phyloP scores from a whole-genome alignment of 1,140 invertebrate genomes.

The Steinernema khuongi region DNA sequence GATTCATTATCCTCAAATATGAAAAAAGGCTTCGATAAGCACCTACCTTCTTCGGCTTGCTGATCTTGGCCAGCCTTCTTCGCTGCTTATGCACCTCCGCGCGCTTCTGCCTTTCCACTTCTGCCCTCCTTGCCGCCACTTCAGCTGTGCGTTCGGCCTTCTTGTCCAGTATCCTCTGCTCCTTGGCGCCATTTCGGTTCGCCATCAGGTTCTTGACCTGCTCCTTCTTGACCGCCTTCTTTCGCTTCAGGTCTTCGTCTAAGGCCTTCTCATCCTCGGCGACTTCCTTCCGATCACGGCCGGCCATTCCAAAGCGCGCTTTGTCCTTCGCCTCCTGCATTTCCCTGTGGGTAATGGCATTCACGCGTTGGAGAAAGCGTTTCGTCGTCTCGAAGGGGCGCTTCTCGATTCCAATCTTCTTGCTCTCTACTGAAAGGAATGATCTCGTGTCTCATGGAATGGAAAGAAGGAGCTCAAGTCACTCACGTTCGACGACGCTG shows the following conservation, averaged over 20 bases:
- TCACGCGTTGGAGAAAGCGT: constrained; percentile 23
- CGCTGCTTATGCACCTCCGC: neutral
- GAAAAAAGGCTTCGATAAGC: neutral
- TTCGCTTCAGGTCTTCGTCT: constrained; percentile 26
- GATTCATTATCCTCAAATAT: too few species aligned
- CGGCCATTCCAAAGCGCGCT: constrained; percentile 30
- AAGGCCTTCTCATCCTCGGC: constrained; percentile 26
- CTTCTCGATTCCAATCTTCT: constrained; percentile 28
- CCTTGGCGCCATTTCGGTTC: neutral
- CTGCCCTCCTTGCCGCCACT: neutral
- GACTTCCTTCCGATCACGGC: constrained; percentile 24
- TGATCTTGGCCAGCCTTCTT: neutral
- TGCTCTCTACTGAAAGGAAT: constrained; percentile 24
- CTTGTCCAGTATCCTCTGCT: neutral
- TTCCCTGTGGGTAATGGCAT: constrained; percentile 18
- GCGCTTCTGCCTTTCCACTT: neutral
- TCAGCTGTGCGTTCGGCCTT: neutral
- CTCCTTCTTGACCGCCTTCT: constrained; percentile 18
- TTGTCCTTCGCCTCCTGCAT: constrained; percentile 28
- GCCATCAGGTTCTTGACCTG: neutral
- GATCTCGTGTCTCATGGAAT: neutral
- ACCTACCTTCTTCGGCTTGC: neutral
- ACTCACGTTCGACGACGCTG: constrained; percentile 19
- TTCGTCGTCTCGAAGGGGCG: constrained; percentile 19
- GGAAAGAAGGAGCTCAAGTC: neutral